phyloP scores from a whole-genome alignment of 2,888 invertebrate genomes.

The Muschampia plurimacula region DNA sequence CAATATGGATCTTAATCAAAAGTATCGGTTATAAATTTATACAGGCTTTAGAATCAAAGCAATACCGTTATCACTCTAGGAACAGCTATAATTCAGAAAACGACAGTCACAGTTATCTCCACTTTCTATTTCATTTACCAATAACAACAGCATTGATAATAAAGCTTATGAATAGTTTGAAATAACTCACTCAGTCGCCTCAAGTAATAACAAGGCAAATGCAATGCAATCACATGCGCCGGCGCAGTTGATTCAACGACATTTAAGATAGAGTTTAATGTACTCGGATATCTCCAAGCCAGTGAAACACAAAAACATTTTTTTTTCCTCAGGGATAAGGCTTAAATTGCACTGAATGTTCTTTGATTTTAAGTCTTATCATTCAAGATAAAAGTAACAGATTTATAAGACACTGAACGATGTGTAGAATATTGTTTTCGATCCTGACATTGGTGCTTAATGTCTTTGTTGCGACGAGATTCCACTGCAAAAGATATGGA shows the following conservation, averaged over 20 bases:
- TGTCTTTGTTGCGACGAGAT: conserved; percentile 76
- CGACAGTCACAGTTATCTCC: conserved; percentile 15
- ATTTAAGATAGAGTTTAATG: conserved; percentile 57
- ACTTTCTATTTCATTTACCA: conserved; percentile 30
- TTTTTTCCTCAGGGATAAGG: conserved; percentile 43
- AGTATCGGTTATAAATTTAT: no score
- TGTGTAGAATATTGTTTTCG: conserved; percentile 77
- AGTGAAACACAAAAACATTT: conserved; percentile 39
- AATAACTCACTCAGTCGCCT: conserved; percentile 57
- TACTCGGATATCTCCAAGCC: conserved; percentile 40
- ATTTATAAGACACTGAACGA: conserved; percentile 74
- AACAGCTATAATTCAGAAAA: conserved; percentile 10
- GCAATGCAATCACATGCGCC: conserved; percentile 73
- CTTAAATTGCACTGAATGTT: conserved; percentile 42
- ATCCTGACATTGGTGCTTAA: conserved; percentile 72
- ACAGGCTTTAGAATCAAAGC: neutral
- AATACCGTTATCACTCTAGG: conserved; percentile 10
- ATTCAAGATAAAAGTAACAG: conserved; percentile 49
- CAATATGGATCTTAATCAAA: no score
- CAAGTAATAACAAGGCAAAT: conserved; percentile 67
- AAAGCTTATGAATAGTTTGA: conserved; percentile 52
- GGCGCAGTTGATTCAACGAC: conserved; percentile 72
- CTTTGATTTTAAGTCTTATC: conserved; percentile 29
- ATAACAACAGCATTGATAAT: conserved; percentile 36
- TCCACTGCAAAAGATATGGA: conserved; percentile 61